Conservation (phyloP, 2,888 invertebrate species). For the Pediacus dermestoides region DNA sequence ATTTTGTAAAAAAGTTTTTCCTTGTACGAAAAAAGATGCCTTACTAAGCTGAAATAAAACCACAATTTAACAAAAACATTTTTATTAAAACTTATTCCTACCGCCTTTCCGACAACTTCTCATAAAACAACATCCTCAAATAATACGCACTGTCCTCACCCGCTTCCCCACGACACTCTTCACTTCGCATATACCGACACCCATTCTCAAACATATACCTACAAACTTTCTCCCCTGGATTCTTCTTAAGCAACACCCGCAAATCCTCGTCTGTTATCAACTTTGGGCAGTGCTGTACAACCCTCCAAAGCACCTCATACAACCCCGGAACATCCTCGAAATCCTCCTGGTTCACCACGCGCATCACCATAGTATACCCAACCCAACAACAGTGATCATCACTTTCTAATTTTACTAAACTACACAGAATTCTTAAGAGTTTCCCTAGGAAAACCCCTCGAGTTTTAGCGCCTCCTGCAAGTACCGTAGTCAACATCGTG, state of each 20-base stretch:
- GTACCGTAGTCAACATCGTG: slow-evolving; percentile 32
- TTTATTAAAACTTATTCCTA: slow-evolving; percentile 1
- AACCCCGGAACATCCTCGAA: not conserved
- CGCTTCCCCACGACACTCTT: slow-evolving; percentile 14
- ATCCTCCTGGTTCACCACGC: slow-evolving; percentile 17
- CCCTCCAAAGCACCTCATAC: slow-evolving; percentile 1
- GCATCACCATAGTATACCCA: slow-evolving; percentile 14
- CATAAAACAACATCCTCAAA: slow-evolving; percentile 22
- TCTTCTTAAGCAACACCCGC: slow-evolving; percentile 31
- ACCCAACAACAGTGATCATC: slow-evolving; percentile 9
- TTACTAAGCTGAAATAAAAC: slow-evolving; percentile 8
- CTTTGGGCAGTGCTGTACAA: not conserved
- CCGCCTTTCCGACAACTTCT: slow-evolving; percentile 12
- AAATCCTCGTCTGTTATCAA: slow-evolving; percentile 14
- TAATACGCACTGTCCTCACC: slow-evolving; percentile 19
- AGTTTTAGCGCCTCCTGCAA: slow-evolving; percentile 10
- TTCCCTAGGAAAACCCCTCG: slow-evolving; percentile 4
- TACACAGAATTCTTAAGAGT: not conserved
- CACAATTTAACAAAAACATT: not conserved
- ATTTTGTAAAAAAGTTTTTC: too few relatives aligned
- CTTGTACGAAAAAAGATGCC: too few relatives aligned
- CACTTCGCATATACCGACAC: slow-evolving; percentile 33
- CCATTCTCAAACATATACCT: slow-evolving; percentile 43
- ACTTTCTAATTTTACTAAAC: not conserved
- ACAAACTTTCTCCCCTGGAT: slow-evolving; percentile 42